Conservation (phyloP, 2,888 invertebrate species). For the Hesperia comma region DNA sequence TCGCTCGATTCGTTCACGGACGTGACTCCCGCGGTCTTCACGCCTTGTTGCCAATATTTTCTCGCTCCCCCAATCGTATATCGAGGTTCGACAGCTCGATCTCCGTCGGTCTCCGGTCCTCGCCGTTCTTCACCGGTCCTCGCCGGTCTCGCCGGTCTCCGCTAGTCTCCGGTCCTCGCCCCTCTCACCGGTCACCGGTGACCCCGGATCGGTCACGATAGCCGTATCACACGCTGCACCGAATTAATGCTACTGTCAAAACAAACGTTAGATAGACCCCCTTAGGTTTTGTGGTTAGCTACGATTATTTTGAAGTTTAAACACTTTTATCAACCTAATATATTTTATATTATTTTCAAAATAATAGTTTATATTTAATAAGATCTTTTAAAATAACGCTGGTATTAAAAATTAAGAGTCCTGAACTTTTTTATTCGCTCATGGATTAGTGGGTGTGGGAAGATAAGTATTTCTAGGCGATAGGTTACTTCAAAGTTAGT, state of each 20-base stretch:
- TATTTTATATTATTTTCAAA: no score
- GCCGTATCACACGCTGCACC: conserved; percentile 51
- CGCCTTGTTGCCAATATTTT: conserved; percentile 57
- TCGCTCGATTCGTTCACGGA: conserved; percentile 56
- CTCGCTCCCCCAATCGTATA: conserved; percentile 59
- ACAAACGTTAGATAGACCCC: conserved; percentile 22
- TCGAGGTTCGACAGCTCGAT: conserved; percentile 55
- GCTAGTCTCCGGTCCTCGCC: conserved; percentile 45
- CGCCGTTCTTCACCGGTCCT: no score
- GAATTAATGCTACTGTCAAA: conserved; percentile 42
- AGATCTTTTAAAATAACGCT: no score
- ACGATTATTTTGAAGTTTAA: no score
- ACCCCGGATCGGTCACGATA: conserved; percentile 54
- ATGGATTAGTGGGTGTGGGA: no score
- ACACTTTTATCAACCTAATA: no score
- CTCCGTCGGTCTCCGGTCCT: conserved; percentile 51
- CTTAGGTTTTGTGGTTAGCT: background rate
- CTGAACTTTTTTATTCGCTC: no score
- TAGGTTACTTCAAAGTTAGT: no score
- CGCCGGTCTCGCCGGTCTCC: conserved; percentile 54
- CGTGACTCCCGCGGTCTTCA: conserved; percentile 60
- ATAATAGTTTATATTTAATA: no score
- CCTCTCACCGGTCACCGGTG: conserved; percentile 50
- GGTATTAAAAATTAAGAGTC: no score
- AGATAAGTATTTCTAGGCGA: no score